Conservation (phyloP, 2,888 invertebrate species). For the Rotaria sp. region DNA sequence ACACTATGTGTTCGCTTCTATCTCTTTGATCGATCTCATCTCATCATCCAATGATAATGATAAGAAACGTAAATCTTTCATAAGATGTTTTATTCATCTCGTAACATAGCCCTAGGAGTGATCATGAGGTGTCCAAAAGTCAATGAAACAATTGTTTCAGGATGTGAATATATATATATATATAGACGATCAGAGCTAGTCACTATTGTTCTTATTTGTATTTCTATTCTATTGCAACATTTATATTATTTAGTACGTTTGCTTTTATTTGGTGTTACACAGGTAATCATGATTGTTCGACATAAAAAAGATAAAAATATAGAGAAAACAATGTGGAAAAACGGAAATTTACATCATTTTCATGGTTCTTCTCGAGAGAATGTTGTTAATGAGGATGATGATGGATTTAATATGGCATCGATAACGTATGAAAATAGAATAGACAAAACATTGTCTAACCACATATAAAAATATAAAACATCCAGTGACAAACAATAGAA, state of each 20-base stretch:
- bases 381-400: background rate
- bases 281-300: background rate
- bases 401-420: background rate
- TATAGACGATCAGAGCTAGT: background rate
- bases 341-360: background rate
- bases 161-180: background rate
- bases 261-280: background rate
- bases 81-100: background rate
- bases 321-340: background rate
- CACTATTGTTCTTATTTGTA: background rate
- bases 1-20: background rate
- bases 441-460: background rate
- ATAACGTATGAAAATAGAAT: background rate
- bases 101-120: background rate
- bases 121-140: background rate
- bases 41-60: background rate
- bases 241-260: background rate
- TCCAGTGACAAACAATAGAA: background rate
- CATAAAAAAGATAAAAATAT: background rate
- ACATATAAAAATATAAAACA: background rate
- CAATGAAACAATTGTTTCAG: background rate
- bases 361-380: background rate
- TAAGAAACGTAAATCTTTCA: background rate
- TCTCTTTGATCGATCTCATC: slow-evolving; percentile 6
- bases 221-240: background rate